A percentile compares a stretch with the other conserved stretches of the same genome.
Evolutionary conservation across 2,113 vertebrate genomes (phyloP).

Genomic region (Perognathus longimembris): DNA sequence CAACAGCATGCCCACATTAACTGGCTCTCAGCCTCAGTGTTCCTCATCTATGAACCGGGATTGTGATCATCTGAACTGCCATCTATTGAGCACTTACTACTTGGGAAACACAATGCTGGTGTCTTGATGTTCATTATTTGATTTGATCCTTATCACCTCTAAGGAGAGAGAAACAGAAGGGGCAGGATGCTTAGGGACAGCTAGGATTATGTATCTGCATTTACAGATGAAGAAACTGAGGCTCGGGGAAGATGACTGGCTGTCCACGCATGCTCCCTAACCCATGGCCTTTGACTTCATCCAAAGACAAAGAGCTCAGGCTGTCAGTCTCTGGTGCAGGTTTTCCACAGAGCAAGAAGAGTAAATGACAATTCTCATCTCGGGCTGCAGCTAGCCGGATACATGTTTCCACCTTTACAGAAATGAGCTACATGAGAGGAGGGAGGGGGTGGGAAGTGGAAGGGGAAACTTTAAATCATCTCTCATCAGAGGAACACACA

Average conservation of each 20-base stretch:
- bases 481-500: background rate
- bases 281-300: background rate
- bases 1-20: accelerated
- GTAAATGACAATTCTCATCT: background rate
- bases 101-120: background rate
- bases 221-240: conserved; percentile 25
- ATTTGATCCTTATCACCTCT: background rate
- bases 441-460: too few relatives aligned
- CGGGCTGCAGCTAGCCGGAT: background rate
- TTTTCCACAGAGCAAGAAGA: background rate
- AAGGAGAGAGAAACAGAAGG: background rate
- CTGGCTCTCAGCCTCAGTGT: background rate
- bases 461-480: background rate
- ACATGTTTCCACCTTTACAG: background rate
- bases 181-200: background rate
- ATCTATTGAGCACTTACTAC: background rate
- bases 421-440: background rate
- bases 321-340: background rate
- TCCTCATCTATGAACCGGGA: background rate
- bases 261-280: background rate
- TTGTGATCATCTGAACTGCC: background rate
- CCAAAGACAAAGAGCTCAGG: background rate
- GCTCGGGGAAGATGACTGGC: background rate
- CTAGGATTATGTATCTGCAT: background rate
- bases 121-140: background rate